A percentile compares a stretch with the other conserved stretches of the same genome.
Evolutionary conservation across 2,888 invertebrate genomes (phyloP).

Genomic region (Scelioninae gen. 1): DNA sequence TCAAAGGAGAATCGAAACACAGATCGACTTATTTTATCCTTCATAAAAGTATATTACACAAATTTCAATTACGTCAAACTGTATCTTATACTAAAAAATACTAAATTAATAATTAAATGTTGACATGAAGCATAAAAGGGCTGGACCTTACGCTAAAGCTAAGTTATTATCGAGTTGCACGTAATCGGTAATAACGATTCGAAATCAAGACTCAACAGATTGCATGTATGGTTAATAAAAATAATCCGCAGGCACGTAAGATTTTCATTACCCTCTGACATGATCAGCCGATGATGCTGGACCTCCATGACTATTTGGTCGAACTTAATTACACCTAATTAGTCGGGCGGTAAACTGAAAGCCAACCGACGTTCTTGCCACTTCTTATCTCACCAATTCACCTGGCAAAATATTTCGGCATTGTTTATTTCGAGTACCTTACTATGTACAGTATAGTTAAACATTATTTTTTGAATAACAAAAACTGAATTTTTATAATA

Average conservation of each 20-base stretch:
- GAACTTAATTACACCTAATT: conserved; percentile 81
- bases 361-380: conserved; percentile 71
- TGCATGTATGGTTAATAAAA: conserved; percentile 59
- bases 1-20: conserved; percentile 4
- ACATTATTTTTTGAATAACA: no score
- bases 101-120: conserved; percentile 64
- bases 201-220: conserved; percentile 69
- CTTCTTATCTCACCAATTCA: conserved; percentile 46
- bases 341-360: conserved; percentile 74
- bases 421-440: no score
- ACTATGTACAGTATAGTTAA: no score
- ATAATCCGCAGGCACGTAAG: conserved; percentile 68
- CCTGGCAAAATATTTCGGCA: conserved; percentile 70
- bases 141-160: conserved; percentile 37
- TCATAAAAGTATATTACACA: conserved; percentile 59
- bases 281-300: conserved; percentile 70
- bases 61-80: conserved; percentile 58
- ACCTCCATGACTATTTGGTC: conserved; percentile 68
- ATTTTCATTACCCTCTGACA: conserved; percentile 73
- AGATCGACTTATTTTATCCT: conserved; percentile 37
- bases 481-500: no score
- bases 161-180: conserved; percentile 65
- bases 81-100: conserved; percentile 37
- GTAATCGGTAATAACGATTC: conserved; percentile 65
- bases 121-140: conserved; percentile 63